A percentile compares a stretch with the other conserved stretches of the same genome.
Conservation (phyloP, 2,797 vertebrate species). For the Eulemur rubriventer region DNA sequence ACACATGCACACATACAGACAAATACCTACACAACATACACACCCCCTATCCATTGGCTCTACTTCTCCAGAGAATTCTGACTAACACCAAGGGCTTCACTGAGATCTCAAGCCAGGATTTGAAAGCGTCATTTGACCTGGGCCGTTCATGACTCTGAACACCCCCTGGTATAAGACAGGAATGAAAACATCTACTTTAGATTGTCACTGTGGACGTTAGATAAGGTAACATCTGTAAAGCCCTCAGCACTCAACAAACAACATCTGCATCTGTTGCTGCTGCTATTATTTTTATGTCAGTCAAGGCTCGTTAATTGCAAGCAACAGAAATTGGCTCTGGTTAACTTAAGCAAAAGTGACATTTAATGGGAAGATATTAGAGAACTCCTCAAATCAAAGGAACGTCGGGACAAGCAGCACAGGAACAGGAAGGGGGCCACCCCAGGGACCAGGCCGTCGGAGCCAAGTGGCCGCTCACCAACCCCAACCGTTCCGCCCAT, state of each 20-base stretch:
- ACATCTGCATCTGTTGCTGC: conserved; percentile 32
- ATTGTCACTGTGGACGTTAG: neutral
- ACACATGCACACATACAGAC: neutral
- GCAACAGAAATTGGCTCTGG: conserved; percentile 44
- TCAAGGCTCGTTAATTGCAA: conserved; percentile 39
- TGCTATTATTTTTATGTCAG: conserved; percentile 48
- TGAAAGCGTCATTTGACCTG: neutral
- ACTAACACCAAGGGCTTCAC: neutral
- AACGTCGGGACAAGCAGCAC: neutral
- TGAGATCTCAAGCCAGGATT: neutral
- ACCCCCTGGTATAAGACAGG: neutral
- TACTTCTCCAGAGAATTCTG: neutral
- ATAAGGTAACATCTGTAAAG: neutral
- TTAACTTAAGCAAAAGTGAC: conserved; percentile 18
- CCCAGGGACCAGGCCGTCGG: neutral
- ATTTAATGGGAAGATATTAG: conserved; percentile 22
- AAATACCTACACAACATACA: neutral
- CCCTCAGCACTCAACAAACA: neutral
- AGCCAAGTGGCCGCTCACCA: neutral
- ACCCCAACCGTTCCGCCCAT: neutral
- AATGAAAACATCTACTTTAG: neutral
- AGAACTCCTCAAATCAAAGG: conserved; percentile 32
- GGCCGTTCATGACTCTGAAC: neutral
- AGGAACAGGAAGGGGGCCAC: neutral
- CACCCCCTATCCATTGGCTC: neutral